These are phyloP conservation scores for Psephotus haematonotus DNA, from an alignment of 2,113 vertebrate genomes.

Conservation along the genomic window DNA sequence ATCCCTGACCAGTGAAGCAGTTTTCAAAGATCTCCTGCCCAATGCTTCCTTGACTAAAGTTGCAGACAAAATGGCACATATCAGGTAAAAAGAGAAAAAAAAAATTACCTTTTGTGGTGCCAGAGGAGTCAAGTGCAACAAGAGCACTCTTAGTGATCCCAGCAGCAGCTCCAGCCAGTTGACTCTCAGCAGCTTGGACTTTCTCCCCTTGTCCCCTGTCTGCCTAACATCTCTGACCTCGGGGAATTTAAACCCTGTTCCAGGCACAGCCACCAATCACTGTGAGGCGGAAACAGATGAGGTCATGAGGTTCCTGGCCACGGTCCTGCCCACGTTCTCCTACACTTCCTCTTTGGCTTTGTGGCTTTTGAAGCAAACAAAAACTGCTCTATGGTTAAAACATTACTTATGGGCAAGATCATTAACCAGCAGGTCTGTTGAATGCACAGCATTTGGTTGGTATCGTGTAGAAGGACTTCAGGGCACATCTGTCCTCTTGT, in stretches of 20 bases:
- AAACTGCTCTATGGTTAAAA: slow-evolving; percentile 62
- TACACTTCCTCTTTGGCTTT: slow-evolving; percentile 80
- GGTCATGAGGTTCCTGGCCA: slow-evolving; percentile 72
- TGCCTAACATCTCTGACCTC: slow-evolving; percentile 42
- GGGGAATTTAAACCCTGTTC: slow-evolving; percentile 77
- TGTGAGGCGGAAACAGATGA: slow-evolving; percentile 62
- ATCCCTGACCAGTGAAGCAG: background rate
- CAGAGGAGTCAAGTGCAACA: background rate
- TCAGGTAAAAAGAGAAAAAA: background rate
- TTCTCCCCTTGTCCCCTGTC: background rate
- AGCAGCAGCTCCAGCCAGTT: background rate
- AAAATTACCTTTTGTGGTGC: slow-evolving; percentile 53
- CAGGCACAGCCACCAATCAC: slow-evolving; percentile 60
- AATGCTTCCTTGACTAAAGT: background rate
- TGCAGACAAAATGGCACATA: background rate
- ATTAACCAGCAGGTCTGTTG: slow-evolving; percentile 65
- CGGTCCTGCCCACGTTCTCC: slow-evolving; percentile 74
- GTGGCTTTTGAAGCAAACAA: slow-evolving; percentile 74
- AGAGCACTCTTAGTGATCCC: background rate
- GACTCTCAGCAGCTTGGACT: background rate
- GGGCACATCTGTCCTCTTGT: background rate
- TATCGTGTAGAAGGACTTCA: slow-evolving; percentile 1
- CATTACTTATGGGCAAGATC: slow-evolving; percentile 66
- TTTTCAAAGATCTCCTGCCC: background rate
- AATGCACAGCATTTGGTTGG: slow-evolving; percentile 11